phyloP scores from a whole-genome alignment of 2,113 vertebrate species.

The Girardinichthys multiradiatus region DNA sequence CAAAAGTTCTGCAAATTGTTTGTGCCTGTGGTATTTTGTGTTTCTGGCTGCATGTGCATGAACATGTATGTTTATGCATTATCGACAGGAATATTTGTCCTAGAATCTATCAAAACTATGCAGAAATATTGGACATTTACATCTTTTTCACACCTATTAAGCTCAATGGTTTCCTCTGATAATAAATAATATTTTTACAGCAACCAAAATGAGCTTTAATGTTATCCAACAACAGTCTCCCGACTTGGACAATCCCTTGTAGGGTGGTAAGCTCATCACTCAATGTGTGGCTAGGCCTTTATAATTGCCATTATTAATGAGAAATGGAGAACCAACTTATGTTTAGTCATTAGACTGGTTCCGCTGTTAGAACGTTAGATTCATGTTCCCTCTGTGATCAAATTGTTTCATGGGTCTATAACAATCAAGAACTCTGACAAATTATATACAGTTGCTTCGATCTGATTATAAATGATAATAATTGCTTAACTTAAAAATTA shows the following conservation, averaged over 20 bases:
- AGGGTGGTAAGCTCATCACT: constrained; percentile 23
- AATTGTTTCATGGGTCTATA: constrained; percentile 10
- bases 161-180: background rate
- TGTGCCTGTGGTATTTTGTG: constrained; percentile 6
- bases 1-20: constrained; percentile 38
- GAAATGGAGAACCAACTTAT: constrained; percentile 38
- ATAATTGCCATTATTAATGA: constrained; percentile 48
- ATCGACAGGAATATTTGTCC: background rate
- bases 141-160: background rate
- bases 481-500: background rate
- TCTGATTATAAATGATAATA: background rate
- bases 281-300: constrained; percentile 12
- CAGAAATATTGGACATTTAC: background rate
- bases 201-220: constrained; percentile 23
- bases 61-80: background rate
- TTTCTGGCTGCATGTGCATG: background rate
- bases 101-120: background rate
- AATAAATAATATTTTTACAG: constrained; percentile 25
- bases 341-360: constrained; percentile 50
- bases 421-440: constrained; percentile 27
- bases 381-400: constrained; percentile 17
- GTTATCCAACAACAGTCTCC: constrained; percentile 19
- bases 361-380: constrained; percentile 50
- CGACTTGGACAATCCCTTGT: constrained; percentile 35
- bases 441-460: background rate